Base-by-base conservation (phyloP, 2,888 invertebrate genomes). In the Philaethria dido region DNA sequence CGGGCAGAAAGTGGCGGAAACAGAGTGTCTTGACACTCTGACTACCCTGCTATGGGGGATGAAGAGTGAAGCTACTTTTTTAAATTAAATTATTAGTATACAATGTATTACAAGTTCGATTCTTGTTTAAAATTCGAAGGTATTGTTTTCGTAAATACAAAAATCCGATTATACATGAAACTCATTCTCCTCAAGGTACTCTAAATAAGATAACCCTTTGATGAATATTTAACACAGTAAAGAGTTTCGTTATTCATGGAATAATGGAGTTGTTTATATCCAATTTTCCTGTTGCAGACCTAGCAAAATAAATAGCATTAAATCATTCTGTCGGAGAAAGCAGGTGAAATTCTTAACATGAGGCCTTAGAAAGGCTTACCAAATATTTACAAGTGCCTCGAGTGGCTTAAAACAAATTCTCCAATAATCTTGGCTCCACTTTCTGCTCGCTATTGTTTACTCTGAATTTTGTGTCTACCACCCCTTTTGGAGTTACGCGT, bases 331-430 rank as follows among this genome's bases (percentile, higher is more conserved):
- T 72, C 69, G 81, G 77, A 74, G 73, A 77, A 76, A 82, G 79
- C 87, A 88, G 87, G 88, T 89, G 82, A 83, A 86, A 81, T 80
- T 78, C 73, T 73, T 75, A 77, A 79, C 81, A 77, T 76, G 77
- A 81, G 78, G 77, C 84, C 78, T 78, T 76, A 85, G 82, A 83
- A 88, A 88, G 87, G 88, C 88, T 89, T 80, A 82, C 81, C 89
- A 92, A 92, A 92, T 91, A 92, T 92, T 92, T 87, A 89, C 88
- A 85, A 86, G 80, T 78, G 82, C 82, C 84, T 88, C 85, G 84
- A 92, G 89, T 90, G 87, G 85, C 88, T 92, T 89, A 88, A 89
- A 90, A 92, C 91, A 92, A 92, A 92, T 92, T 92, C 89, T 86
- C 83, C 85, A 83, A 87, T 90, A 89, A 89, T 91, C 87, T 87